Evolutionary conservation across 2,888 invertebrate species (phyloP), one percentile per base, ranked within the genome.

Genomic region (Drosophila prolongata): DNA sequence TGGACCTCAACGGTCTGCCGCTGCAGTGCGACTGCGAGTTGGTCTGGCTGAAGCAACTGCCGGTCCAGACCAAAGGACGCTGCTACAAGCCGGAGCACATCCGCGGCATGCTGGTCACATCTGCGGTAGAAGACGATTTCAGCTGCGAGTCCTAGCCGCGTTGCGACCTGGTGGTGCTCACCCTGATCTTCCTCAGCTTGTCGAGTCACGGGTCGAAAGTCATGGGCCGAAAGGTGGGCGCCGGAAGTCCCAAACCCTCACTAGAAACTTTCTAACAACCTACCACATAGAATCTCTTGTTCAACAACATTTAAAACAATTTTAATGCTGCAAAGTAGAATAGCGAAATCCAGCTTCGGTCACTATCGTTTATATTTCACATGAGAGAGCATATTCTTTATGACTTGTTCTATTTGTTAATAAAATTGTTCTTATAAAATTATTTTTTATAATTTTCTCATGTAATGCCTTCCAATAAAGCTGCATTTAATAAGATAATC

Each of bases 1-100:
- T 95, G 57, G 94, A 95, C 89, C 92, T 95, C 69, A 93, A 93
- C 44, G 94, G 94, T 80, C 94, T 95, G 91, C 94, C 94, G 47
- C 94, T 95, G 93, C 90, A 93, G 75, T 95, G 95, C 76, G 94
- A 94, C 89, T 95, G 95, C 88, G 91, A 91, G 52, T 65, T 92
- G 71, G 80, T 84, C 35, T 92, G 92, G 92, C 57, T 92, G 9
- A 91, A 91, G 64, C 81, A 87, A 40, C 54, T 92, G 3, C 59
- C 66, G 16, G 57, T 91, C 1, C 90, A 92, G 57, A 92, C 92
- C 0, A 87, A 90, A 37, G 92, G 90, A 3, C 90, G 90, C n/a
- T 92, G 92, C 59, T 82, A 85, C 35, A 87, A 80, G 11, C 92
- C 92, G 0, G 77, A 89, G 0, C 68, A 83, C 1, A 57, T 92